These are phyloP conservation scores for Aselliscus stoliczkanus DNA, from an alignment of 2,797 vertebrate genomes.

Conservation along the genomic window DNA sequence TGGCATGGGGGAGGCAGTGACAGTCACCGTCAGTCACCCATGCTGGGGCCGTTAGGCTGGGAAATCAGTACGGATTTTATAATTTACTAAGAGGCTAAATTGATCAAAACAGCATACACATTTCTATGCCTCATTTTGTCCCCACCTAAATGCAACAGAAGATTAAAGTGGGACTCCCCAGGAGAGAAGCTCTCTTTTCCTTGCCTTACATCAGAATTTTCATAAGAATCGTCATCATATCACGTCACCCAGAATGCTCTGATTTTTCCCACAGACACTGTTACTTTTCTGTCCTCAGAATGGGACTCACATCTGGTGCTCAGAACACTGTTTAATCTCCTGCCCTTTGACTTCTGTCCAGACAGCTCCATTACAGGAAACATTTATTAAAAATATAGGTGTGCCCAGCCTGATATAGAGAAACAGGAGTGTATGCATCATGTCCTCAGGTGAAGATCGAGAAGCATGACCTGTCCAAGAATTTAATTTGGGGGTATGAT, in stretches of 20 bases:
- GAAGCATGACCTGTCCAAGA: background rate
- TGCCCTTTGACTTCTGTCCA: conserved; percentile 17
- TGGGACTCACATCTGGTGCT: background rate
- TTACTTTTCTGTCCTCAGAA: background rate
- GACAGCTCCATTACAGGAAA: background rate
- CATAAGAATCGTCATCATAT: background rate
- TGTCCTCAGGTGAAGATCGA: background rate
- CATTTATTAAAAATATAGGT: background rate
- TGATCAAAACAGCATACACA: background rate
- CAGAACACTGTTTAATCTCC: background rate
- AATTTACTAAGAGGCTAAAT: background rate
- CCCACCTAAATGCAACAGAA: background rate
- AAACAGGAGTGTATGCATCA: background rate
- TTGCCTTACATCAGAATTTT: background rate
- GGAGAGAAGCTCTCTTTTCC: background rate
- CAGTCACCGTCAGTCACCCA: background rate
- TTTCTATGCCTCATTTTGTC: background rate
- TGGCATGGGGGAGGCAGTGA: rapidly evolving
- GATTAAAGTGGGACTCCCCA: background rate
- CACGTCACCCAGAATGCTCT: background rate
- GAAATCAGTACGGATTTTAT: background rate
- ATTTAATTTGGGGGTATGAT: background rate
- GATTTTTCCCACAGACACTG: background rate
- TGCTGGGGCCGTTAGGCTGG: background rate
- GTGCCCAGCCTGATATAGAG: background rate